Conservation (phyloP, 2,797 vertebrate species). For the Argya squamiceps region DNA sequence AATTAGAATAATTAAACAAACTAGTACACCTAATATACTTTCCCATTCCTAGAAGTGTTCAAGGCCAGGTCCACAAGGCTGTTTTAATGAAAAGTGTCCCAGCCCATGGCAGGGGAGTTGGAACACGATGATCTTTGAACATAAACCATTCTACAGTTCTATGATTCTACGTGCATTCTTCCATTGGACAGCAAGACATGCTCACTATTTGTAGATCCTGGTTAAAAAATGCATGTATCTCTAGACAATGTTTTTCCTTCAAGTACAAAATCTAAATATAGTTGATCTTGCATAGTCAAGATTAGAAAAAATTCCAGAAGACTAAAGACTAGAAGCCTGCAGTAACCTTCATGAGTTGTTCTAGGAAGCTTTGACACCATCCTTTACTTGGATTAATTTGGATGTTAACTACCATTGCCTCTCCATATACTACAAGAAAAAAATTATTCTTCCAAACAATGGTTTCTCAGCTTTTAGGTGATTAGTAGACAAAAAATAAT, state of each 20-base stretch:
- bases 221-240: background rate
- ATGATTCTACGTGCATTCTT: background rate
- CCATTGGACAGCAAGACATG: background rate
- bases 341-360: background rate
- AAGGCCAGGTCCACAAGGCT: background rate
- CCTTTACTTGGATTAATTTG: conserved; percentile 30
- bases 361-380: background rate
- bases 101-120: background rate
- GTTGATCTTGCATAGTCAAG: background rate
- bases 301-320: background rate
- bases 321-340: background rate
- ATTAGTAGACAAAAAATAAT: background rate
- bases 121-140: background rate
- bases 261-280: background rate
- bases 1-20: background rate
- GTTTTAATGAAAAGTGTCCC: background rate
- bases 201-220: background rate
- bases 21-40: background rate
- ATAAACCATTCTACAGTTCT: background rate
- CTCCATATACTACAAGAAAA: background rate
- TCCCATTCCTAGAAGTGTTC: background rate
- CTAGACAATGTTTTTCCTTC: background rate
- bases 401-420: background rate
- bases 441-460: background rate
- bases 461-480: background rate